A percentile compares a stretch with the other conserved stretches of the same genome.
Conservation (phyloP, 2,797 vertebrate genomes). For the Microhierax caerulescens region DNA sequence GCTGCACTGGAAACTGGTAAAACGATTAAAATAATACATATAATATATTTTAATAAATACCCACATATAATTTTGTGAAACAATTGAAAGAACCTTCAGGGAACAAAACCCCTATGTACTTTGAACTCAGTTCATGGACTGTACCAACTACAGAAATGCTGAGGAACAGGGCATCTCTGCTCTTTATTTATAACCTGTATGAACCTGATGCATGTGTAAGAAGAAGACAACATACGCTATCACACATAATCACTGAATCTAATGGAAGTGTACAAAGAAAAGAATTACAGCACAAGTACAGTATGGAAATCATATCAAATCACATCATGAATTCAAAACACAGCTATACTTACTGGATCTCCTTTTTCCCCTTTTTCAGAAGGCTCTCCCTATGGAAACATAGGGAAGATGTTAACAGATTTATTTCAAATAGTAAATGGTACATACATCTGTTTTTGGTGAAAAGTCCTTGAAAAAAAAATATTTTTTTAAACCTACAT, state of each 20-base stretch:
- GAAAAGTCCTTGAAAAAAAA: not conserved
- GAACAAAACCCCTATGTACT: rapidly evolving
- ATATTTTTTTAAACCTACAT: not conserved
- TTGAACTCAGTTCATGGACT: not conserved
- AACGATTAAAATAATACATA: not conserved
- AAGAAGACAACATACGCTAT: not conserved
- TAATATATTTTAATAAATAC: too few relatives aligned
- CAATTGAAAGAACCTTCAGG: not conserved
- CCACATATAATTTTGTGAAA: not conserved
- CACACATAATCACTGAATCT: not conserved
- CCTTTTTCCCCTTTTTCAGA: constrained; percentile 87
- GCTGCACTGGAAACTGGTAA: not conserved
- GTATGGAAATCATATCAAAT: not conserved
- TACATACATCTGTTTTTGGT: not conserved
- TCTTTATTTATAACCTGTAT: not conserved
- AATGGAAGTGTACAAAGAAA: not conserved
- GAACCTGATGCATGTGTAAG: not conserved
- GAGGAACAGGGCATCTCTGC: not conserved
- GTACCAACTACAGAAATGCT: not conserved
- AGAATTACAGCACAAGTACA: not conserved
- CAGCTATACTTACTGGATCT: constrained; percentile 80
- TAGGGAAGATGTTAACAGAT: not conserved
- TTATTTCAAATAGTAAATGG: not conserved
- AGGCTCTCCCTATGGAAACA: constrained; percentile 63
- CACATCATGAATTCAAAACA: not conserved